Evolutionary conservation across 2,888 invertebrate species (phyloP).

Genomic region (Spialia ferax): DNA sequence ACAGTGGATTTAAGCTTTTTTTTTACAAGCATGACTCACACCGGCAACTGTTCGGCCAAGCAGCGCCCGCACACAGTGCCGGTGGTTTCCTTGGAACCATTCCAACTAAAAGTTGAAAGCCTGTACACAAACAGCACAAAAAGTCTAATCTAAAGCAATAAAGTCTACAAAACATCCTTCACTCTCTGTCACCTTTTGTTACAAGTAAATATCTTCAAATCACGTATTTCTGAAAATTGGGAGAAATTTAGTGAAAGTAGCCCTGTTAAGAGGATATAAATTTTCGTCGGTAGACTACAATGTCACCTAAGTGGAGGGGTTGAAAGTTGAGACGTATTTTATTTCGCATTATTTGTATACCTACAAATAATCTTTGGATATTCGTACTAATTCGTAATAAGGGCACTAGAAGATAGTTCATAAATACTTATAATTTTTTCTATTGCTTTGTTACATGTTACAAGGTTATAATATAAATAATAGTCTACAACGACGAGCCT

Average conservation of each 20-base stretch:
- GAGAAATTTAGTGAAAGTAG: slow-evolving; percentile 34
- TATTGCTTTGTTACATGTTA: not conserved
- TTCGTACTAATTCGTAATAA: not conserved
- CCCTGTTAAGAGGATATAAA: slow-evolving; percentile 28
- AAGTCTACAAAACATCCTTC: slow-evolving; percentile 38
- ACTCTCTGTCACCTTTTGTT: slow-evolving; percentile 29
- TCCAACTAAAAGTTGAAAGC: slow-evolving; percentile 59
- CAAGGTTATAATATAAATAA: not conserved
- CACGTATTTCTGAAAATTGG: slow-evolving; percentile 26
- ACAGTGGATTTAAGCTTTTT: slow-evolving; percentile 44
- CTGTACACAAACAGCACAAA: slow-evolving; percentile 41
- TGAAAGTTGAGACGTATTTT: slow-evolving; percentile 9
- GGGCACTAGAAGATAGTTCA: no score
- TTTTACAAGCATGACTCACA: slow-evolving; percentile 52
- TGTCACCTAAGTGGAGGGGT: not conserved
- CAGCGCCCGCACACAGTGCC: slow-evolving; percentile 61
- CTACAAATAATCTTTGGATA: not conserved
- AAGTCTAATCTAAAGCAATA: slow-evolving; percentile 40
- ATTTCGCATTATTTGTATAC: no score
- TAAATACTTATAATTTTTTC: no score
- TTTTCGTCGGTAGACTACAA: not conserved
- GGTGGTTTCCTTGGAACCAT: slow-evolving; percentile 63
- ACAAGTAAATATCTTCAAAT: slow-evolving; percentile 7
- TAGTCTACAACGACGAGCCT: no score
- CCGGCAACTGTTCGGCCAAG: slow-evolving; percentile 50